phyloP scores from a whole-genome alignment of 2,888 invertebrate species.

The Alitta virens region DNA sequence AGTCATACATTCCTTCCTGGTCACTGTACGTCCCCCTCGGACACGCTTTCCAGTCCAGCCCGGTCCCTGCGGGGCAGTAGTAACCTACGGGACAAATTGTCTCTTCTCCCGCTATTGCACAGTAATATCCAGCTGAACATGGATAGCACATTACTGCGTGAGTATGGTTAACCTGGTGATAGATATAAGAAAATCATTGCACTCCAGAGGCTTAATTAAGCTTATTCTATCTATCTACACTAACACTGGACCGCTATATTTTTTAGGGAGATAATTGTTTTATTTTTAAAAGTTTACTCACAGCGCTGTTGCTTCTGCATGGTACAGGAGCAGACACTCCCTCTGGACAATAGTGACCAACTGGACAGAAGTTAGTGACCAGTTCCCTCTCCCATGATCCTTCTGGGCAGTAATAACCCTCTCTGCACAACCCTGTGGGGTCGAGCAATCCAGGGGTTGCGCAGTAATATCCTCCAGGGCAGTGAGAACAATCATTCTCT shows the following conservation, averaged over 20 bases:
- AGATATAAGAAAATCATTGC: too few species aligned
- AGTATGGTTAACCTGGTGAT: slow-evolving; percentile 49
- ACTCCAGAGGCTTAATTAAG: too few species aligned
- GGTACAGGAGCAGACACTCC: slow-evolving; percentile 43
- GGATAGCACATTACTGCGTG: slow-evolving; percentile 44
- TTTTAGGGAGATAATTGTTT: too few species aligned
- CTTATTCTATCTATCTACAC: too few species aligned
- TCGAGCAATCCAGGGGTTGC: slow-evolving; percentile 37
- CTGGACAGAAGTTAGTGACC: slow-evolving; percentile 33
- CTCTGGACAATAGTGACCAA: slow-evolving; percentile 49
- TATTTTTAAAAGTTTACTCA: slow-evolving; percentile 29
- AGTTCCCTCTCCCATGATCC: slow-evolving; percentile 38
- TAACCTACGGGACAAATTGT: slow-evolving; percentile 47
- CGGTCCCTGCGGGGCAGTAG: slow-evolving; percentile 51
- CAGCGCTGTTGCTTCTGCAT: slow-evolving; percentile 49
- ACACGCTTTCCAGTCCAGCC: slow-evolving; percentile 48
- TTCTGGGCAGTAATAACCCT: slow-evolving; percentile 50
- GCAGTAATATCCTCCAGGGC: slow-evolving; percentile 48
- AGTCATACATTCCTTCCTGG: slow-evolving; percentile 38
- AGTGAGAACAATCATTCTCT: slow-evolving; percentile 37
- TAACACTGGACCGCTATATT: too few species aligned
- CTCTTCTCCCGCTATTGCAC: slow-evolving; percentile 39
- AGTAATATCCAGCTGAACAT: slow-evolving; percentile 52
- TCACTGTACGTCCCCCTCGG: slow-evolving; percentile 52
- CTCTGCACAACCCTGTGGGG: slow-evolving; percentile 45